A percentile compares a stretch with the other conserved stretches of the same genome.
These are phyloP conservation scores for Listronotus oregonensis DNA, from an alignment of 1,140 invertebrate genomes.

Conservation along the genomic window DNA sequence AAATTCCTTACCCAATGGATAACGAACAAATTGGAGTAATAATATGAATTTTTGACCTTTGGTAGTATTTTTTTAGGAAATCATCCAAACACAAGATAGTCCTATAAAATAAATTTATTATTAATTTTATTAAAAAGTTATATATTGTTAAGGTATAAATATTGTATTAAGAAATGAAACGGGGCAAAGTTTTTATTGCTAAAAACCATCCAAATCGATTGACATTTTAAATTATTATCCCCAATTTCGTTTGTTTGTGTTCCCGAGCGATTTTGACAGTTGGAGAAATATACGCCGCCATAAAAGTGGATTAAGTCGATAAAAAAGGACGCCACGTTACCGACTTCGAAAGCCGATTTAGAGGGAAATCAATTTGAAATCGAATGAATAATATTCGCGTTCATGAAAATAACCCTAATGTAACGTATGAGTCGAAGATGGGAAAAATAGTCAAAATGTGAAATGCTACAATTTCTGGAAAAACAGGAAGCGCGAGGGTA, in stretches of 20 bases:
- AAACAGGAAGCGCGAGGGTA: too few relatives aligned
- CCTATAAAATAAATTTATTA: too few relatives aligned
- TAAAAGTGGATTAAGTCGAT: slow-evolving; percentile 38
- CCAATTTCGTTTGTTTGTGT: slow-evolving; percentile 26
- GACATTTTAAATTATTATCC: slow-evolving; percentile 23
- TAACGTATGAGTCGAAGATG: slow-evolving; percentile 13
- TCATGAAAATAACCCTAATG: slow-evolving; percentile 35
- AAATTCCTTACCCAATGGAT: too few relatives aligned
- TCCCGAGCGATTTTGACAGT: slow-evolving; percentile 28
- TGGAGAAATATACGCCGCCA: slow-evolving; percentile 32
- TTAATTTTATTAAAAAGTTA: too few relatives aligned
- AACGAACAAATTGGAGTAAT: too few relatives aligned
- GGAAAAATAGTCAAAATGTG: not conserved
- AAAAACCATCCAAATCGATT: slow-evolving; percentile 6
- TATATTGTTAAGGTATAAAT: too few relatives aligned
- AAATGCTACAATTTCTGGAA: slow-evolving; percentile 1
- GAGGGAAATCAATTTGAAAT: slow-evolving; percentile 32
- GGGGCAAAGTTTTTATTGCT: too few relatives aligned
- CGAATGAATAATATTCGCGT: slow-evolving; percentile 36
- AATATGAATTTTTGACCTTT: too few relatives aligned
- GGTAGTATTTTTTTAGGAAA: too few relatives aligned
- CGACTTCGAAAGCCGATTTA: slow-evolving; percentile 34
- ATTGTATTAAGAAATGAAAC: too few relatives aligned
- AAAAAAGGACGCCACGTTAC: slow-evolving; percentile 33
- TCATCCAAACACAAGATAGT: too few relatives aligned